Evolutionary conservation across 2,113 vertebrate species (phyloP).

Genomic region (Mellivora capensis): DNA sequence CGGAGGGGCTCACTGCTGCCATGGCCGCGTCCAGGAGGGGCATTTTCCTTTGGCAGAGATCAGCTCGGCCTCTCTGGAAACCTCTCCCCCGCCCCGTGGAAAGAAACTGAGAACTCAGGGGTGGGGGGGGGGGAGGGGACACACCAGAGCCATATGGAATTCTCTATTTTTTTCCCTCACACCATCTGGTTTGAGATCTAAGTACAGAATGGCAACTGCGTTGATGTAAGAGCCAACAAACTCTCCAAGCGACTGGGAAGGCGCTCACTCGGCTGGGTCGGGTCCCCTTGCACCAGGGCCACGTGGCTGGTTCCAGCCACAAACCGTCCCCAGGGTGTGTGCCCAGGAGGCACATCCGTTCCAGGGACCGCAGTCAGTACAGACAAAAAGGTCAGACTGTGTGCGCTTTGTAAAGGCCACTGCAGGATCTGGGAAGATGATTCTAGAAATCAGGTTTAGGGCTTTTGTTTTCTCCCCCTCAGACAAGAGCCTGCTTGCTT

Average conservation of each 20-base stretch:
- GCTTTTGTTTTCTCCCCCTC: neutral
- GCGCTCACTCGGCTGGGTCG: neutral
- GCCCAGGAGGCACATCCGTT: neutral
- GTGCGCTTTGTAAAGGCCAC: neutral
- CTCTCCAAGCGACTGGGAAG: neutral
- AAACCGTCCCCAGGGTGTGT: neutral
- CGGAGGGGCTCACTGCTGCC: neutral
- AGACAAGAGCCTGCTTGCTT: neutral
- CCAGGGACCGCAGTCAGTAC: neutral
- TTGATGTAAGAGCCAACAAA: conserved; percentile 9
- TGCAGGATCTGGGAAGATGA: neutral
- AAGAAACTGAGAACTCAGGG: conserved; percentile 41
- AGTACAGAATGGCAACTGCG: conserved; percentile 51
- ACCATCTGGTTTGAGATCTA: conserved; percentile 64
- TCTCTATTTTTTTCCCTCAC: conserved; percentile 61
- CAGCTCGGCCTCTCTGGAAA: neutral
- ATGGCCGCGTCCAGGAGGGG: neutral
- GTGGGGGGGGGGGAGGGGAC: neutral
- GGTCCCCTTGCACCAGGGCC: neutral
- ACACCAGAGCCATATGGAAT: conserved; percentile 61
- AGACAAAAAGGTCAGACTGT: neutral
- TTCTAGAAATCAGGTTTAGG: neutral
- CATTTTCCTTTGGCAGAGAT: conserved; percentile 1
- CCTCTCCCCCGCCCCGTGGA: neutral
- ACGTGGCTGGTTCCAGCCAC: neutral